phyloP scores from a whole-genome alignment of 2,797 vertebrate genomes.

The Sebastiscus albofasciatus region DNA sequence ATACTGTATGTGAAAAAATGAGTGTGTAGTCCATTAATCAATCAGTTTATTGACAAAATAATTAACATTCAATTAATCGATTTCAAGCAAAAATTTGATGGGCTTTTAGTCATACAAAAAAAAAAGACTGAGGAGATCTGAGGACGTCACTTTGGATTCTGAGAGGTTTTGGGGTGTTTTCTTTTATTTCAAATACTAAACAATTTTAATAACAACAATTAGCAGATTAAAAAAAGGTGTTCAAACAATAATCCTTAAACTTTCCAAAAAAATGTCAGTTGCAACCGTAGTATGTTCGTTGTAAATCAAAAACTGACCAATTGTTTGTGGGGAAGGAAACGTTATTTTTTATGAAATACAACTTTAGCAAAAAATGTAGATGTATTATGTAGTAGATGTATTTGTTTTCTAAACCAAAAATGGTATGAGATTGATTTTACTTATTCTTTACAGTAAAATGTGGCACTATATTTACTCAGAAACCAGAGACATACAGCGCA shows the following conservation, averaged over 20 bases:
- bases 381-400: not conserved
- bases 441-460: not conserved
- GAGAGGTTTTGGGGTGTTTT: not conserved
- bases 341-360: not conserved
- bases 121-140: not conserved
- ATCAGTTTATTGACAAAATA: not conserved
- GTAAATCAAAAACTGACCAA: not conserved
- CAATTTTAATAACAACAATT: not conserved
- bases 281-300: not conserved
- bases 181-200: not conserved
- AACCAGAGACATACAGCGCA: not conserved
- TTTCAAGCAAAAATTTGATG: not conserved
- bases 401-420: not conserved
- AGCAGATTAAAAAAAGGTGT: not conserved
- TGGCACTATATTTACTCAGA: not conserved
- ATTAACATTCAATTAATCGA: not conserved
- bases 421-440: not conserved
- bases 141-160: no score
- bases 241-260: no score
- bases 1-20: not conserved
- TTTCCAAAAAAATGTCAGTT: not conserved
- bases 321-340: not conserved
- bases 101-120: not conserved
- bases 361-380: not conserved
- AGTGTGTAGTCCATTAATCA: not conserved